Conservation (phyloP, 1,140 invertebrate species). For the Drosophila navojoa region DNA sequence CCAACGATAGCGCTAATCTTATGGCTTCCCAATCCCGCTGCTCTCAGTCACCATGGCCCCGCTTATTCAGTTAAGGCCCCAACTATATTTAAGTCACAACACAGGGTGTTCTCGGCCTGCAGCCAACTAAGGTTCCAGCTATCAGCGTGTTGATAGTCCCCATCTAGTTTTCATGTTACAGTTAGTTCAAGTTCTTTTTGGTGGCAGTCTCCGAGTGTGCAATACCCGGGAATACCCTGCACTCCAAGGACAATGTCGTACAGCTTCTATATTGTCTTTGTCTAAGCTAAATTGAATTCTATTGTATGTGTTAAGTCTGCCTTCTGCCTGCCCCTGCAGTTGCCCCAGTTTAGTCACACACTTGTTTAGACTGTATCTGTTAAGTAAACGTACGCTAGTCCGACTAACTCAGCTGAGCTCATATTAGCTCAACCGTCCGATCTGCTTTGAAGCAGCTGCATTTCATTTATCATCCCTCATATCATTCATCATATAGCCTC, state of each 20-base stretch:
- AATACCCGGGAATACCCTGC: background rate
- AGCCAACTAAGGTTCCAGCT: background rate
- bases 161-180: background rate
- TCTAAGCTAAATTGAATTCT: background rate
- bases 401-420: too few species aligned
- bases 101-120: background rate
- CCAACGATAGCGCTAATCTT: conserved; percentile 74
- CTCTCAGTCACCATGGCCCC: background rate
- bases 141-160: conserved; percentile 4
- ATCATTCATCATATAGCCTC: too few species aligned
- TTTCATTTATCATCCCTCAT: too few species aligned
- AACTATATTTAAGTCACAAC: too few species aligned
- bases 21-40: conserved; percentile 24
- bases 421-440: too few species aligned
- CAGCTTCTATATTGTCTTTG: background rate
- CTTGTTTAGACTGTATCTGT: too few species aligned
- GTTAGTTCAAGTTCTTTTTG: conserved; percentile 2
- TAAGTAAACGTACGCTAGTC: background rate
- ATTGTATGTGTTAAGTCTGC: background rate
- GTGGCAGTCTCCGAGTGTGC: background rate
- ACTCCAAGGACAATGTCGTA: background rate
- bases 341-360: background rate
- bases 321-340: background rate
- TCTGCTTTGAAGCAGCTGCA: too few species aligned
- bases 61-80: too few species aligned